Conservation (phyloP, 1,140 invertebrate species). For the Drosophila bipectinata region DNA sequence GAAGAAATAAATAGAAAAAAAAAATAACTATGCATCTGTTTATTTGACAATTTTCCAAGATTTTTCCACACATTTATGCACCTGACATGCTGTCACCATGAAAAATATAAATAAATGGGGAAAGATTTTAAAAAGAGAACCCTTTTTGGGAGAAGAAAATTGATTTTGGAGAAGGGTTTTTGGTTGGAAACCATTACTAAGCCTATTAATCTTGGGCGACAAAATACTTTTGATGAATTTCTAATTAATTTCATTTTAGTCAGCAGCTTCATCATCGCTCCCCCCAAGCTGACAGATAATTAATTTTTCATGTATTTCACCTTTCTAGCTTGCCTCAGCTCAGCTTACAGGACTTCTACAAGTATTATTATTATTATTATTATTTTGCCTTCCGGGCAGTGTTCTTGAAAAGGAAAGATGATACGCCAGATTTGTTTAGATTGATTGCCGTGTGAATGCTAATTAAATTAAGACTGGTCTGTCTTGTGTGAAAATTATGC, state of each 20-base stretch:
- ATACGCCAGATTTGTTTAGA: constrained; percentile 31
- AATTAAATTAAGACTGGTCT: constrained; percentile 25
- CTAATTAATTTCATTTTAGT: constrained; percentile 1
- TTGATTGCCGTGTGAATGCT: constrained; percentile 32
- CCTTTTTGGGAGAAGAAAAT: too few relatives aligned
- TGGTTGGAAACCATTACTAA: constrained; percentile 16
- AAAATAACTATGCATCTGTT: not conserved
- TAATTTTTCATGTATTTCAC: constrained; percentile 52
- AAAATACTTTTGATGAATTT: constrained; percentile 24
- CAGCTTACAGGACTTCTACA: constrained; percentile 1
- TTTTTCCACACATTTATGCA: too few relatives aligned
- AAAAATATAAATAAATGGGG: too few relatives aligned
- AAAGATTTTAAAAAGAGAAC: too few relatives aligned
- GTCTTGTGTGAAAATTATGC: not conserved
- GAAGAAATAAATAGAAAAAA: constrained; percentile 6
- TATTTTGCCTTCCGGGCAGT: not conserved
- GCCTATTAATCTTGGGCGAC: constrained; percentile 25
- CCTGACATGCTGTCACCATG: too few relatives aligned
- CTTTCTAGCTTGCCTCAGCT: constrained; percentile 12
- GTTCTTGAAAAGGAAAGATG: constrained; percentile 19
- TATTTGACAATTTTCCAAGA: constrained; percentile 16
- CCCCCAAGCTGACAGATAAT: constrained; percentile 47
- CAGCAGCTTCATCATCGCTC: constrained; percentile 12
- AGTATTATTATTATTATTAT: not conserved
- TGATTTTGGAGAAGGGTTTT: too few relatives aligned